These are phyloP conservation scores for Andricus quercusramuli DNA, from an alignment of 2,888 invertebrate genomes.

Conservation along the genomic window DNA sequence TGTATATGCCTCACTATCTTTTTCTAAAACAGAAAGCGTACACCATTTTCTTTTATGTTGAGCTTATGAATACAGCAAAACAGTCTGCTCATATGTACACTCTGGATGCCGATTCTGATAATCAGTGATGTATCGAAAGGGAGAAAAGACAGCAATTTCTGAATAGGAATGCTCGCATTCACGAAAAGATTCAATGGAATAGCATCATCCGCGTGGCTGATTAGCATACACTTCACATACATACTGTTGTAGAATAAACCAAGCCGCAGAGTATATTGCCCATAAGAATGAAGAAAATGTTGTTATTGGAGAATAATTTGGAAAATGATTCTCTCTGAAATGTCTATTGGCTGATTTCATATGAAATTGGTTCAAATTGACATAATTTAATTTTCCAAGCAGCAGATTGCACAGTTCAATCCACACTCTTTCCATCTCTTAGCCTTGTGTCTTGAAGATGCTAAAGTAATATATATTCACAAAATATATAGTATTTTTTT, in stretches of 20 bases:
- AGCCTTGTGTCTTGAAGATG: no score
- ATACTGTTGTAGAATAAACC: constrained; percentile 2
- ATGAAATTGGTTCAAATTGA: no score
- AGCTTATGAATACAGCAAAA: neutral
- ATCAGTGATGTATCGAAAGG: constrained; percentile 27
- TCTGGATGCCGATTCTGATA: constrained; percentile 22
- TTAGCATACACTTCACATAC: constrained; percentile 14
- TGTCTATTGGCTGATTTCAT: no score
- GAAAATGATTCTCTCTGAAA: no score
- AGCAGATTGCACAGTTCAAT: no score
- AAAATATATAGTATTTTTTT: no score
- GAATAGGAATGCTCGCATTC: constrained; percentile 31
- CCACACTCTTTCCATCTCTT: no score
- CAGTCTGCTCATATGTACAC: neutral
- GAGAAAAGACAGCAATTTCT: constrained; percentile 34
- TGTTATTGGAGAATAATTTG: neutral
- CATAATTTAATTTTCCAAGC: no score
- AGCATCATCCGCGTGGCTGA: constrained; percentile 15
- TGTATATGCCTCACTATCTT: neutral
- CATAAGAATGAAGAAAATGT: neutral
- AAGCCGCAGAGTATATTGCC: constrained; percentile 8
- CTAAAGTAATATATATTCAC: no score
- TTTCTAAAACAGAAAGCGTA: neutral
- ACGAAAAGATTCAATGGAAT: constrained; percentile 21
- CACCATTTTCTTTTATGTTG: constrained; percentile 26